Evolutionary conservation across 2,888 invertebrate genomes (phyloP).

Genomic region (Priapulus caudatus): DNA sequence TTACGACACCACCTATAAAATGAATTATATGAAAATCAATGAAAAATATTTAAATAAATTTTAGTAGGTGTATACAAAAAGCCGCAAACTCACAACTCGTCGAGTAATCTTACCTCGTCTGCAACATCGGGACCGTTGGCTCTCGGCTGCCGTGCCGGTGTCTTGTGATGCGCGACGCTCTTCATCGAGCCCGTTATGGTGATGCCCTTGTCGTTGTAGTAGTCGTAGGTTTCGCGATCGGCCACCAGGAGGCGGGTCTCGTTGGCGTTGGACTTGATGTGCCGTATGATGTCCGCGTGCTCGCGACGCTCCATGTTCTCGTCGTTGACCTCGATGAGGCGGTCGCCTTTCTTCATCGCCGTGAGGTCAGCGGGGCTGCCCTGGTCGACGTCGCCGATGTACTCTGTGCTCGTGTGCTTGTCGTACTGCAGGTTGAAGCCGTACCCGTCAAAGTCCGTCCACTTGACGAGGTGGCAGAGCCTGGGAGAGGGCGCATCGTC

Average conservation of each 20-base stretch:
- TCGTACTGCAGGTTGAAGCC: constrained; percentile 1
- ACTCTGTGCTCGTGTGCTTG: background rate
- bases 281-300: constrained; percentile 8
- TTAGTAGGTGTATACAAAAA: too few relatives aligned
- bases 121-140: background rate
- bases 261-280: constrained; percentile 8
- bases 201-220: constrained; percentile 12
- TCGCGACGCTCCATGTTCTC: background rate
- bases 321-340: background rate
- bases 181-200: background rate
- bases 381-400: background rate
- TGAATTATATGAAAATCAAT: too few relatives aligned
- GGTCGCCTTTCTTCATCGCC: background rate
- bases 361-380: background rate
- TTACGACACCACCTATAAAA: too few relatives aligned
- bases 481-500: constrained; percentile 1
- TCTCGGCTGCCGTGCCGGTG: background rate
- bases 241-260: constrained; percentile 9
- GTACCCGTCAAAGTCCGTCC: background rate
- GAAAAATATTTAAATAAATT: too few relatives aligned
- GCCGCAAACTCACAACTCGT: too few relatives aligned
- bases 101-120: too few relatives aligned
- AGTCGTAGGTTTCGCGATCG: constrained; percentile 1
- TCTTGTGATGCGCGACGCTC: background rate
- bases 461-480: background rate